Evolutionary conservation across 2,888 invertebrate species (phyloP), one percentile per base, ranked within the genome.

Genomic region (Drosophila kuntzei): DNA sequence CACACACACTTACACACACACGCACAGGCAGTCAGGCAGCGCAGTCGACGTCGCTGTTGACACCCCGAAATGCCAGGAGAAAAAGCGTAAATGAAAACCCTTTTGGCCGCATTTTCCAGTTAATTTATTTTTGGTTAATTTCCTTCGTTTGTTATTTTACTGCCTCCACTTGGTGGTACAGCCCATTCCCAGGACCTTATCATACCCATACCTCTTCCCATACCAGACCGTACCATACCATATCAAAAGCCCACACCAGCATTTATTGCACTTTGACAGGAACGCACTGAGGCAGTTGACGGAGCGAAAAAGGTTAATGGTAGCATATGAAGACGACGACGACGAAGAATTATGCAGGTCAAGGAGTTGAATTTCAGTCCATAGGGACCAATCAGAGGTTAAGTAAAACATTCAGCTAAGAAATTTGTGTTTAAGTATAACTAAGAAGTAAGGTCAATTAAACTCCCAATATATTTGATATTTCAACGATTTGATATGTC

Each of bases 91-190:
- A 76, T 66, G 53, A 70, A 83, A 88, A 76, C 84, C 89, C 84
- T 87, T 87, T 77, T 65, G 66, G 58, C 58, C 66, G 74, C 57
- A 70, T 61, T 75, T 83, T 87, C 89, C 89, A 80, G 89, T 83
- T 83, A 89, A 89, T 89, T 83, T 83, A 83, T 84, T 83, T 89
- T 89, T 75, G 89, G 84, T 87, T 83, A 83, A 83, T 89, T 83
- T 86, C 74, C 80, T 83, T 79, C 71, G 82, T 77, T 88, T 79
- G 84, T 83, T 83, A 88, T 79, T 83, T 79, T 86, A 86, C 79
- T 72, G 76, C 85, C 64, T 71, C 76, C 83, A 57, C 79, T 79
- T 69, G 75, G 53, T 61, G 69, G 53, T 47, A 55, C 55, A 32
- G 57, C 20, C 60, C 43, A 27, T 20, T 9, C 29, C 60, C 60